phyloP scores from a whole-genome alignment of 2,113 vertebrate genomes.

The Aspidoscelis tigris region DNA sequence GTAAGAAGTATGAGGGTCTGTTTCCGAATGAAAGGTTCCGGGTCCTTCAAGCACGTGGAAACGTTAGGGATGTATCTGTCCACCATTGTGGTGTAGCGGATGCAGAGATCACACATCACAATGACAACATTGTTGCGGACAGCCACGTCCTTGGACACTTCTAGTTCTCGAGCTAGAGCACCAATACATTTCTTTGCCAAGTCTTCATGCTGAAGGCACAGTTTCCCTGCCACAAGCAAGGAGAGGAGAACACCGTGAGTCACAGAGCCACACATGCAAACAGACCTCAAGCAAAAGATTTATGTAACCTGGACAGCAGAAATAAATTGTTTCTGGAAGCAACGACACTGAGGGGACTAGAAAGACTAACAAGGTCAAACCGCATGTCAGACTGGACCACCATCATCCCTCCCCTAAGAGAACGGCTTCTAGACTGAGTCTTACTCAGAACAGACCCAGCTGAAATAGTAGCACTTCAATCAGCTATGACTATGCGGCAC shows the following conservation, averaged over 20 bases:
- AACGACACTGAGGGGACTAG: too few species aligned
- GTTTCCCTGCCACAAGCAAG: slow-evolving; percentile 79
- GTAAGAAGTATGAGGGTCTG: slow-evolving; percentile 92
- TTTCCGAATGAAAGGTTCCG: slow-evolving; percentile 83
- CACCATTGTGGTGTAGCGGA: slow-evolving; percentile 90
- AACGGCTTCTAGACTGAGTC: neutral
- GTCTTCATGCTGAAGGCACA: slow-evolving; percentile 92
- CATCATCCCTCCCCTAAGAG: too few species aligned
- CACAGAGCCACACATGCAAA: neutral
- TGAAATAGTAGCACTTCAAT: neutral
- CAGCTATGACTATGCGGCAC: neutral
- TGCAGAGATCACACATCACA: slow-evolving; percentile 90
- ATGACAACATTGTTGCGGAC: slow-evolving; percentile 89
- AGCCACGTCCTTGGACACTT: slow-evolving; percentile 80
- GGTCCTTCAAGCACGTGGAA: slow-evolving; percentile 86
- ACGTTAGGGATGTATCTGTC: slow-evolving; percentile 90
- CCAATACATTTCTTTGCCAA: slow-evolving; percentile 87
- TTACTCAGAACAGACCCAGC: neutral
- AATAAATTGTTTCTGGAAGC: neutral
- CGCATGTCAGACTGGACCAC: neutral
- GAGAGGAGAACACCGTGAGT: neutral
- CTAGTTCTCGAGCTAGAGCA: slow-evolving; percentile 88
- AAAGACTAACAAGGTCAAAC: too few species aligned
- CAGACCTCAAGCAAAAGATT: neutral
- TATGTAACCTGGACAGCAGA: neutral